Base-by-base conservation (phyloP, 2,888 invertebrate genomes). In the Junonia oenone region DNA sequence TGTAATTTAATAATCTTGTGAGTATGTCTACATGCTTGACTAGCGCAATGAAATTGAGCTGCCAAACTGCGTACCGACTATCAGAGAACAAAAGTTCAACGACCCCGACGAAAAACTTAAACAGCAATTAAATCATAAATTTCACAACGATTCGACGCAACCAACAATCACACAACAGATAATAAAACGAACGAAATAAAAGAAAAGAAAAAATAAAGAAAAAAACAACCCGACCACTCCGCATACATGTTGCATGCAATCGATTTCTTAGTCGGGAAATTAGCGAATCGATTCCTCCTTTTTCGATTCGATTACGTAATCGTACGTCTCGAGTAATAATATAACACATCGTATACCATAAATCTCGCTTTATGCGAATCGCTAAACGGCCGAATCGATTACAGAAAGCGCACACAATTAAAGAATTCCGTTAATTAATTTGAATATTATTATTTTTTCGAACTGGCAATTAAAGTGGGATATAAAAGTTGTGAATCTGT, bases 71-170 rank as follows among this genome's bases (percentile, higher is more conserved):
- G 35, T 15, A 11, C 13, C 43, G 43, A 43, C 43, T 26, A 6
- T 26, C 26, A 11, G 26, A 11, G 22, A 64, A 17, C 17, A n/a
- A 1, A 17, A 68, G 75, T 68, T 65, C 75, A 63, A 70, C 71
- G 77, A 70, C 67, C 78, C 63, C 71, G 56, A 68, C 67, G 72
- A 68, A 71, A 70, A 72, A 64, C 62, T 71, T 71, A 80, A 78
- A 76, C 72, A 67, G 79, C 87, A 89, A 89, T 89, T 89, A 89
- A 89, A 88, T 84, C 86, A 87, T 89, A 89, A 88, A 89, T 88
- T 83, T 81, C 76, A 73, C 80, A 80, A 80, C 83, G 85, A 81
- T 81, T 71, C 78, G 71, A 75, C 77, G 78, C 78, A 88, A 85
- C 88, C 85, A 79, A 88, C 88, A 88, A 89, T 88, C 88, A 88